phyloP scores from a whole-genome alignment of 2,888 invertebrate species.

The Nephrotoma guestfalica region DNA sequence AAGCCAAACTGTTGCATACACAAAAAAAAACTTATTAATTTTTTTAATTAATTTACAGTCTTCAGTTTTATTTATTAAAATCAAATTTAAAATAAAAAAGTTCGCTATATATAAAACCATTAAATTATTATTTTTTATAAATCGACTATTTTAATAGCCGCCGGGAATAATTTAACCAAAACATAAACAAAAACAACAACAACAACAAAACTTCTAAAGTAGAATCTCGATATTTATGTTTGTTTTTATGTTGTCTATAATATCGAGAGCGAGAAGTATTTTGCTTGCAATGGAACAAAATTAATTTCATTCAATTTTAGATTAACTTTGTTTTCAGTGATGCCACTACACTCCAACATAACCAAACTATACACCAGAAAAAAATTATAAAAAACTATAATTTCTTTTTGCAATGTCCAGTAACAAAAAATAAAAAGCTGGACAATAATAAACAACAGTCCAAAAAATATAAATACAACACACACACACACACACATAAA shows the following conservation, averaged over 20 bases:
- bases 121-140: neutral
- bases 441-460: neutral
- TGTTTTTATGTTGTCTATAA: neutral
- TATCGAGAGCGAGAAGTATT: neutral
- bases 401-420: neutral
- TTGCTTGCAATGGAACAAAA: neutral
- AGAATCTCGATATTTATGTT: neutral
- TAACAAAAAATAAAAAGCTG: neutral
- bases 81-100: neutral
- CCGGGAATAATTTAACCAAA: neutral
- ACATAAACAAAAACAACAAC: neutral
- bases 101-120: neutral
- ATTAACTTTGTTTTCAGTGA: neutral
- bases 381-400: neutral
- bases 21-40: neutral
- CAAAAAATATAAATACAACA: neutral
- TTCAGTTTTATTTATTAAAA: neutral
- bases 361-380: neutral
- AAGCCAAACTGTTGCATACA: neutral
- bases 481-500: neutral
- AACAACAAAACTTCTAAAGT: neutral
- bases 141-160: neutral
- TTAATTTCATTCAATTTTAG: neutral
- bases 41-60: neutral
- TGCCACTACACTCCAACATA: neutral